Base-by-base conservation (phyloP, 2,797 vertebrate species). In the Liasis olivaceus region DNA sequence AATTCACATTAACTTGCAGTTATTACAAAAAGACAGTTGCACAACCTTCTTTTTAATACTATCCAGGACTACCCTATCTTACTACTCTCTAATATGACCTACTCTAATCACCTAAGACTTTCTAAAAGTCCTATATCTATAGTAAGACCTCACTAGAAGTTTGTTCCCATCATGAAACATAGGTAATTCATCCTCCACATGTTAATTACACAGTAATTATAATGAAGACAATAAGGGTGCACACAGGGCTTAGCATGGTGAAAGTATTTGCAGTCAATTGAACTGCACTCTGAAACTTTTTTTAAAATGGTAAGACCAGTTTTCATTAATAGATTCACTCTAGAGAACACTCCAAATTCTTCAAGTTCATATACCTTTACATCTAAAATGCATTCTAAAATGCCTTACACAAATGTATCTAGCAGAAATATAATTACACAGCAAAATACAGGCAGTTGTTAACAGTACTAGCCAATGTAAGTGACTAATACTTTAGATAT, bases 121-220 rank as follows among this genome's bases (percentile, higher is more conserved):
- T 88, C 31, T 42, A 59, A 84, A 5, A 13, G 47, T 60, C 94
- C 92, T 92, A 88, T 94, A 96, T 94, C 93, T 92, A 95, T 89
- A 89, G 94, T 0, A 94, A 94, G 95, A 95, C 89, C 87, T 89
- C 28, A 91, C 24, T 88, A 56, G 59, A 91, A 93, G 91, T 94
- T 93, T 97, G 95, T 97, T 97, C 91, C 96, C 88, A 31, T 94
- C 92, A 94, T 96, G 95, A 96, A 97, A 96, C 95, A 89, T 81
- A 95, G 66, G 95, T 88, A 91, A 81, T 93, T 93, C 36, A 69
- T 92, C 92, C 85, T 94, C 92, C 3, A 3, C 66, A 4, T 91
- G 91, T 95, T 96, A 97, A 96, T 97, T 94, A 97, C 96, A 96
- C 91, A 95, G 95, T 97, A 96, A 97, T 97, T 96, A 95, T 95